Evolutionary conservation across 2,113 vertebrate genomes (phyloP).

Genomic region (Pteronura brasiliensis): DNA sequence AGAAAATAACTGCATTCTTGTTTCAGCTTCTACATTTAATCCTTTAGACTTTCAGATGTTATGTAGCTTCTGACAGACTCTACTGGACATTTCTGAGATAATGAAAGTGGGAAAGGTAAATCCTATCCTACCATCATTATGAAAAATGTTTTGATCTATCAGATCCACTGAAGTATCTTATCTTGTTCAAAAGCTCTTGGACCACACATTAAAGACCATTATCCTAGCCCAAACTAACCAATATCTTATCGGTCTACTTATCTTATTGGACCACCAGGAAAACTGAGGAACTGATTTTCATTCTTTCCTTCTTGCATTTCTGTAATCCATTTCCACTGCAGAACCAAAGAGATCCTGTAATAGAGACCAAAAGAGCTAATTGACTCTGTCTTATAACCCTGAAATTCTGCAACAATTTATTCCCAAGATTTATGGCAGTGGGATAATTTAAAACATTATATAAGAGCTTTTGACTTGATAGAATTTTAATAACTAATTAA

Average conservation of each 20-base stretch:
- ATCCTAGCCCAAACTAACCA: background rate
- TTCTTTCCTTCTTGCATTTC: background rate
- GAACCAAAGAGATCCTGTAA: background rate
- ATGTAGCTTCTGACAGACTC: background rate
- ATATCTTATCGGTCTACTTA: background rate
- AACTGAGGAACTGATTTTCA: background rate
- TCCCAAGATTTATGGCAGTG: background rate
- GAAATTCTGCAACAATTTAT: background rate
- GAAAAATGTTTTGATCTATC: background rate
- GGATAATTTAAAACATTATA: conserved; percentile 7
- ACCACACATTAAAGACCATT: background rate
- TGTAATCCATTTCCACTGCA: background rate
- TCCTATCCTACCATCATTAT: background rate
- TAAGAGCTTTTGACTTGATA: conserved; percentile 37
- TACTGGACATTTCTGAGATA: background rate
- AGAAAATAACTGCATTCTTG: background rate
- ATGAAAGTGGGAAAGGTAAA: background rate
- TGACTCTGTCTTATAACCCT: background rate
- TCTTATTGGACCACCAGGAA: background rate
- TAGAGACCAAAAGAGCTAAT: background rate
- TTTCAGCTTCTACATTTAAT: background rate
- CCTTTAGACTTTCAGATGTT: background rate
- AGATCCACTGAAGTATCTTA: background rate
- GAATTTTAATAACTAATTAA: conserved; percentile 26
- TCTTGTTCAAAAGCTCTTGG: background rate